Evolutionary conservation across 2,113 vertebrate species (phyloP).

Genomic region (Spea bombifrons): DNA sequence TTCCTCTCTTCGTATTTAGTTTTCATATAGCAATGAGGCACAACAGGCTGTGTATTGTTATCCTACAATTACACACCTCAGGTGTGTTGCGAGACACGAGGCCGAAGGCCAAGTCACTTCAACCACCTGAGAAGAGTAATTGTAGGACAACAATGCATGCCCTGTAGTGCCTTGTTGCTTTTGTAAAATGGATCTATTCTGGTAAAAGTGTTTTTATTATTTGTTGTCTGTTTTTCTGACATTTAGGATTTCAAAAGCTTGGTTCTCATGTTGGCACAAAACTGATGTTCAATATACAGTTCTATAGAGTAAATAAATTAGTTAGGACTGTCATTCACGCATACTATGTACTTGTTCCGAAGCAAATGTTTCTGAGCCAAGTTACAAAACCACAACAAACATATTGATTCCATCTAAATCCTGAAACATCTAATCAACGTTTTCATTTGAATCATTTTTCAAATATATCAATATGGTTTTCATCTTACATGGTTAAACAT

Average conservation of each 20-base stretch:
- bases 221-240: slow-evolving; percentile 48
- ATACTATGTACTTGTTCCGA: slow-evolving; percentile 30
- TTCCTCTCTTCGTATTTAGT: slow-evolving; percentile 46
- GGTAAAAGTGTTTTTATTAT: slow-evolving; percentile 46
- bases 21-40: slow-evolving; percentile 47
- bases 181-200: slow-evolving; percentile 49
- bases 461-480: too few relatives aligned
- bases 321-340: slow-evolving; percentile 31
- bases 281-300: slow-evolving; percentile 43
- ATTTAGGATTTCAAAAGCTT: slow-evolving; percentile 49
- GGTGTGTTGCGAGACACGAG: slow-evolving; percentile 49
- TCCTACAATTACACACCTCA: slow-evolving; percentile 47
- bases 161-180: slow-evolving; percentile 49
- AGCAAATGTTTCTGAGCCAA: slow-evolving; percentile 27
- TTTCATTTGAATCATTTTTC: too few relatives aligned
- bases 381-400: slow-evolving; percentile 10
- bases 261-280: slow-evolving; percentile 47
- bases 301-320: slow-evolving; percentile 48
- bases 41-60: slow-evolving; percentile 48
- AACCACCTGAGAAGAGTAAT: slow-evolving; percentile 49
- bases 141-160: slow-evolving; percentile 45
- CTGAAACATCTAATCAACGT: background rate
- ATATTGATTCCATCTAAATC: background rate
- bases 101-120: slow-evolving; percentile 48
- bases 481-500: too few relatives aligned